Conservation (phyloP, 2,888 invertebrate genomes). For the Plemyria rubiginata region DNA sequence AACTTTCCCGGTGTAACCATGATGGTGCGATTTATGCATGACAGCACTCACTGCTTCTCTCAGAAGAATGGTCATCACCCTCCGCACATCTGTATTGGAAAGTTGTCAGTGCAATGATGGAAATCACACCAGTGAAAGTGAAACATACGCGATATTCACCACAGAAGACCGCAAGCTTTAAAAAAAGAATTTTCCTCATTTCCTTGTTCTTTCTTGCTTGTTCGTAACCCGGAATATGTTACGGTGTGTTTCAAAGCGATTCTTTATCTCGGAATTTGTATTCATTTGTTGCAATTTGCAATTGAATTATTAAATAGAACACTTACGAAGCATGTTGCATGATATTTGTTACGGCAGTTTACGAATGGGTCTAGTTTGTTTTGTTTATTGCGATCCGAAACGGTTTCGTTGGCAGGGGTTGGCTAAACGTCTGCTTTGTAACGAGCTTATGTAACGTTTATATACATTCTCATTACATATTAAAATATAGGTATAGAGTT, state of each 20-base stretch:
- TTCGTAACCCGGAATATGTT: constrained; percentile 64
- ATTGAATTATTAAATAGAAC: constrained; percentile 45
- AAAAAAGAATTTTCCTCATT: constrained; percentile 62
- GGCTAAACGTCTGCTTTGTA: constrained; percentile 42
- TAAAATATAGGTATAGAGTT: constrained; percentile 9
- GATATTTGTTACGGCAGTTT: constrained; percentile 45
- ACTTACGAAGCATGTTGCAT: constrained; percentile 39
- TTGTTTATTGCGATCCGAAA: constrained; percentile 53
- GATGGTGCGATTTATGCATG: constrained; percentile 65
- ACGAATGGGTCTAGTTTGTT: constrained; percentile 36
- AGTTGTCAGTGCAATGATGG: constrained; percentile 73
- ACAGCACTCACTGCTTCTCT: constrained; percentile 57
- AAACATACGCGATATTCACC: constrained; percentile 45
- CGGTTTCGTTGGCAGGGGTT: constrained; percentile 49
- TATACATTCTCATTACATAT: constrained; percentile 30
- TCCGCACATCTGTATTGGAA: constrained; percentile 74
- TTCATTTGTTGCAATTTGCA: constrained; percentile 31
- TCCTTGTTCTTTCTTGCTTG: constrained; percentile 46
- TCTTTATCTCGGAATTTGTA: constrained; percentile 41
- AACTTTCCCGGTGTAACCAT: constrained; percentile 67
- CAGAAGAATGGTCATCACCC: constrained; percentile 59
- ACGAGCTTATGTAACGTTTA: constrained; percentile 37
- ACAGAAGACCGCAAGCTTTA: constrained; percentile 40
- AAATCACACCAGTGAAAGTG: constrained; percentile 58
- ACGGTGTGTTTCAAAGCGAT: constrained; percentile 49